Evolutionary conservation across 2,797 vertebrate species (phyloP), one percentile per base, ranked within the genome.

Genomic region (Neosalanx taihuensis): DNA sequence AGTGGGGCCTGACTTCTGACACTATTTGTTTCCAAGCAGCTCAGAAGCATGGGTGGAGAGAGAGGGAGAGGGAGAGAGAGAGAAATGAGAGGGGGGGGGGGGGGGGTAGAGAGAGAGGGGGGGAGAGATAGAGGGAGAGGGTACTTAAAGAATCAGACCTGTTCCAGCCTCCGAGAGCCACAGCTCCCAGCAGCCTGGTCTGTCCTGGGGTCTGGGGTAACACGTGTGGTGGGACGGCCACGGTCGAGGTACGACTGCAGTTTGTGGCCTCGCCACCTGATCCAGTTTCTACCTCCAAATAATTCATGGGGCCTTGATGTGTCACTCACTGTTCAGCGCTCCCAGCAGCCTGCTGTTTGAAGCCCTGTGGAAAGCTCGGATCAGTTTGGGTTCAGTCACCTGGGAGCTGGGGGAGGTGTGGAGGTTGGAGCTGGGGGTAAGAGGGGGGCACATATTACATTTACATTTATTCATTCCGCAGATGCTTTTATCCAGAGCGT

Each of bases 251-350:
- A 30, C 4, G 12, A 41, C 51, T 53, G 29, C 17, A 35, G 31
- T 12, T 5, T 18, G 6, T 6, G 3, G 15, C 31, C 64, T 33
- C 5, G 9, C 30, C 58, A n/a, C n/a, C 51, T 3, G 17, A 56
- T 20, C 67, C 20, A n/a, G 18, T 80, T 75, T 63, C 76, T 67
- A 31, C 31, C 62, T 20, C 64, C 58, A 73, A 76, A 82, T 83
- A 70, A 82, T 83, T 81, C 37, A 83, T 80, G 46, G 6, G 33
- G 6, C 72, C 61, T 51, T 23, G 58, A 63, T 71, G 33, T 67
- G 61, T 64, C 57, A 35, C 58, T 56, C 7, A 29, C 31, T 46
- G 26, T n/a, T 65, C 51, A 18, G 17, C 12, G 13, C 12, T 9
- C 57, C 64, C 64, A 60, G 37, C 17, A 12, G 35, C 35, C 7